Evolutionary conservation across 2,797 vertebrate genomes (phyloP).

Genomic region (Melanotaenia pygmaea): DNA sequence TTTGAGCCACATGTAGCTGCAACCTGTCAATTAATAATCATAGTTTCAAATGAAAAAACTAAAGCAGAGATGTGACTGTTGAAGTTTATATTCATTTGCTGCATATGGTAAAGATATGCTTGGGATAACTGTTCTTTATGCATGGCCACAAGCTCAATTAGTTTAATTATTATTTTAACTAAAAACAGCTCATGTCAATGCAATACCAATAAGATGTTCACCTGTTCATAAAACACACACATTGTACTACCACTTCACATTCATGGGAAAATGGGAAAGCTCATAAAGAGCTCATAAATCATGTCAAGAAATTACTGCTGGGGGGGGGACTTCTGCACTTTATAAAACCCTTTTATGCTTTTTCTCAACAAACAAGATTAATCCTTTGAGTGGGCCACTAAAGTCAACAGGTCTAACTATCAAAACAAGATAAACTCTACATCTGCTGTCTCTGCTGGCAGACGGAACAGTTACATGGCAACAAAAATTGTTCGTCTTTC

Average conservation of each 20-base stretch:
- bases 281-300: not conserved
- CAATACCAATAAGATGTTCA: constrained; percentile 9
- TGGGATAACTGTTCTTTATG: constrained; percentile 28
- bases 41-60: constrained; percentile 40
- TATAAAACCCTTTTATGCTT: not conserved
- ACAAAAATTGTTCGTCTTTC: constrained; percentile 32
- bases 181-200: not conserved
- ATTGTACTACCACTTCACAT: too few species aligned
- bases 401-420: constrained; percentile 29
- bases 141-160: constrained; percentile 29
- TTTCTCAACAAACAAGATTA: constrained; percentile 2
- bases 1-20: constrained; percentile 15
- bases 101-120: constrained; percentile 21
- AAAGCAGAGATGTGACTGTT: constrained; percentile 28
- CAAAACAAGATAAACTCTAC: constrained; percentile 16
- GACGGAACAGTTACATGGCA: constrained; percentile 22
- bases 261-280: not conserved
- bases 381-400: constrained; percentile 22
- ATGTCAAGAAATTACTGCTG: not conserved
- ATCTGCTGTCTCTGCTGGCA: constrained; percentile 8
- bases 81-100: constrained; percentile 16
- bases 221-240: not conserved
- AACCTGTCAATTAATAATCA: constrained; percentile 16
- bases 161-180: constrained; percentile 28
- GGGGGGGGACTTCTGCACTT: constrained; percentile 2